These are phyloP conservation scores for Masticophis lateralis DNA, from an alignment of 2,797 vertebrate species.

Conservation along the genomic window DNA sequence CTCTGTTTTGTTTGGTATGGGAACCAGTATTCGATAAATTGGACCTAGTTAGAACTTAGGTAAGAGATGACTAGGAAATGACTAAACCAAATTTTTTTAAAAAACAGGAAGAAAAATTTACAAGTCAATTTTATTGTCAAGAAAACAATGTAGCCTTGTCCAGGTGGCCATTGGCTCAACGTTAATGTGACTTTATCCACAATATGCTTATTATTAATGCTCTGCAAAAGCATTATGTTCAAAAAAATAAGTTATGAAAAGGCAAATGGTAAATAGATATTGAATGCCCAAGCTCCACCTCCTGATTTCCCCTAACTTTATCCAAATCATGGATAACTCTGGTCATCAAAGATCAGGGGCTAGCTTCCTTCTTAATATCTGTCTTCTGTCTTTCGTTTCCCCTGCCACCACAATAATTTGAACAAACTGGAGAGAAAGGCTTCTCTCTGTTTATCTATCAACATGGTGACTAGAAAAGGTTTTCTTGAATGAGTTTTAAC, in stretches of 20 bases:
- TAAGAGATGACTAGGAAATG: not conserved
- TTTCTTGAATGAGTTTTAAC: not conserved
- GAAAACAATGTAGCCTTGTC: not conserved
- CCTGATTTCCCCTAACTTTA: not conserved
- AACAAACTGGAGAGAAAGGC: not conserved
- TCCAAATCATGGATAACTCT: not conserved
- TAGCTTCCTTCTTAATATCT: not conserved
- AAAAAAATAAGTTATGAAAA: not conserved
- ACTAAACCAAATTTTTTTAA: not conserved
- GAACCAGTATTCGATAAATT: not conserved
- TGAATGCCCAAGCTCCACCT: not conserved
- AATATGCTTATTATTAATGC: not conserved
- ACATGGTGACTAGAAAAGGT: not conserved
- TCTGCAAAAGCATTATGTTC: not conserved
- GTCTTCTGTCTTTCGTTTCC: not conserved
- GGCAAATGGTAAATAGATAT: not conserved
- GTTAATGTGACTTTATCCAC: not conserved
- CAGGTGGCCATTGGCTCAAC: not conserved
- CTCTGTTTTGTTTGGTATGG: not conserved
- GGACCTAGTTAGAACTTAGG: not conserved
- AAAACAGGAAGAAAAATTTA: not conserved
- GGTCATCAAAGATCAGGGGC: not conserved
- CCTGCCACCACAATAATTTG: not conserved
- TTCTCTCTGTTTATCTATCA: not conserved
- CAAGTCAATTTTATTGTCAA: not conserved